Evolutionary conservation across 2,888 invertebrate genomes (phyloP), one percentile per base, ranked within the genome.

Genomic region (Osmoderma eremita): DNA sequence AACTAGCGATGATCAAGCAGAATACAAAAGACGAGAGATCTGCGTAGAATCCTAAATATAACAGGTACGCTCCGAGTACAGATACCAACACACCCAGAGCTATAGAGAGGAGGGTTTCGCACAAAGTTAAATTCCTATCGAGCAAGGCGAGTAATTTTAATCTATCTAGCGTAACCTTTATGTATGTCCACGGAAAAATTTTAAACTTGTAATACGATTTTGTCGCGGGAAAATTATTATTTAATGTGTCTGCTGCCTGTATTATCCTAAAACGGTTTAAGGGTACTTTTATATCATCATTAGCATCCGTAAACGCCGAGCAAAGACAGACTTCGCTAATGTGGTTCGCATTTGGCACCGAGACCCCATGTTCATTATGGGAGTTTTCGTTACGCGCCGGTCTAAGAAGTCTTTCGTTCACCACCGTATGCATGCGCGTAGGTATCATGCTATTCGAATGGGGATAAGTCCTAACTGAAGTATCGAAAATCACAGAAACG

Each of bases 1-100:
- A 96, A 13, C 97, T 93, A 0, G 98, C 98, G 75, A 98, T 95
- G n/a, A 98, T 94, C 75, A 97, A 93, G 83, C 98, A 98, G 82
- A 99, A 96, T 78, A 97, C 86, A 81, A 98, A 94, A 13, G 97
- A 94, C 76, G 91, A 92, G 63, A 98, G 88, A 80, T 99, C 98
- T 75, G 90, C 90, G 83, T 95, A 98, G 80, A 96, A 93, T 54
- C 92, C 91, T 50, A 91, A 86, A 77, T 92, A 91, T 5, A 98
- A 84, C 30, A 97, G 88, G 69, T 90, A 84, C 0, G 95, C 91
- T 1, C 97, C 97, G 61, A 98, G 84, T 53, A 93, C 87, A 1
- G 95, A 92, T 1, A 98, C 97, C 72, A 90, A 81, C 36, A 93
- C 88, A 1, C 97, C 95, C 69, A 99, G 84, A 24, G 94, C 76